Percentiles rank a stretch among this genome's conserved stretches.
Evolutionary conservation across 2,797 vertebrate genomes (phyloP).

Genomic region (Cynopterus sphinx): DNA sequence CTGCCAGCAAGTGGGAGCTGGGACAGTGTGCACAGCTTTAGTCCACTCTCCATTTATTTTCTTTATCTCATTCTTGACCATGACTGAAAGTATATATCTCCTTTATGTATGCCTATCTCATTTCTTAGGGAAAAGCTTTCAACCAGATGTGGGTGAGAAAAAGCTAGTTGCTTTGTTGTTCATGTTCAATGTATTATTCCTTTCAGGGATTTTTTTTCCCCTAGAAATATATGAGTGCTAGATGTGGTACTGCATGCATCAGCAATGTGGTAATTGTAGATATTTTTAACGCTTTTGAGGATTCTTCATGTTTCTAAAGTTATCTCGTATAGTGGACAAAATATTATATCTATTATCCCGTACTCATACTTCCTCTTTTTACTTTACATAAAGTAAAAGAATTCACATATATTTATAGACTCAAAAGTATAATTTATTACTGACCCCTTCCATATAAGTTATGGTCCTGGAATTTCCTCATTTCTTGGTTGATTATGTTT

Average conservation of each 20-base stretch:
- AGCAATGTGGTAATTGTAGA: neutral
- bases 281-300: neutral
- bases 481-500: neutral
- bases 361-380: neutral
- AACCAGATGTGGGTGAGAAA: neutral
- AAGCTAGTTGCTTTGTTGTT: neutral
- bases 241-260: neutral
- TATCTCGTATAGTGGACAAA: neutral
- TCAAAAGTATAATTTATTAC: neutral
- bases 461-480: neutral
- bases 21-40: neutral
- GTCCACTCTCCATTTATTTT: neutral
- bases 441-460: neutral
- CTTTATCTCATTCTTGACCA: neutral
- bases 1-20: neutral
- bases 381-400: neutral
- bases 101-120: neutral
- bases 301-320: conserved; percentile 10
- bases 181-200: neutral
- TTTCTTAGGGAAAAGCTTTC: neutral
- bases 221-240: neutral
- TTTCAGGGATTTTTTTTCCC: neutral
- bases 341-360: neutral
- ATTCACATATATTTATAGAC: neutral
- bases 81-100: neutral